Base-by-base conservation (phyloP, 2,888 invertebrate species). In the Lycophotia porphyrea region DNA sequence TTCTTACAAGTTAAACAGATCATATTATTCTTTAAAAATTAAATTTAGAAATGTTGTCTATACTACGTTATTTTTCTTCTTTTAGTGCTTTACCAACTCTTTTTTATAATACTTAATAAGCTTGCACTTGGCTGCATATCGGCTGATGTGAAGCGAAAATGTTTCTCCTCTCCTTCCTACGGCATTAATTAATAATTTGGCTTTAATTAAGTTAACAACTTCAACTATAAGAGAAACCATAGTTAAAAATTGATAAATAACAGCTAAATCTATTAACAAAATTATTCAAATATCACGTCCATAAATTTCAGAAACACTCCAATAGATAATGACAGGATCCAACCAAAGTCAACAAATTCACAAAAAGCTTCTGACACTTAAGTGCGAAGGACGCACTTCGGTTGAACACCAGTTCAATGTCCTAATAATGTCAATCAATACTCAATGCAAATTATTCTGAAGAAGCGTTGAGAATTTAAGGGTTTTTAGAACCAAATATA, bases 361-460 rank as follows among this genome's bases (percentile, higher is more conserved):
- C 39, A 61, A 60, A 84, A 82, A 61, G n/a, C 21, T 21, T 82
- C 39, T 71, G 65, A 75, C 75, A 66, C 42, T 49, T 42, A 42
- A 55, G 49, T 66, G 75, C 39, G 44, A 76, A 82, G 68, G 69
- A 76, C 61, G 49, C 27, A 18, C 60, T 49, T 39, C 8, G 27
- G 9, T 66, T 60, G n/a, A 65, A 52, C 52, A 27, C 24, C 15
- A 24, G 81, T 70, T 81, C 72, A 84, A 76, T 60, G 63, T 11
- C 76, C 81, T 39, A 34, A 76, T 71, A 71, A 67, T 63, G 55
- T 24, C 24, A 67, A 67, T 70, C 39, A 72, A 81, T 72, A 80
- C 72, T 42, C 68, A 69, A 76, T 80, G 76, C 85, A 81, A 84
- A 84, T 82, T 42, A 66, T 24, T 39, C 13, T 27, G 13, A 18